Base-by-base conservation (phyloP, 2,797 vertebrate genomes). In the Eulemur mongoz region DNA sequence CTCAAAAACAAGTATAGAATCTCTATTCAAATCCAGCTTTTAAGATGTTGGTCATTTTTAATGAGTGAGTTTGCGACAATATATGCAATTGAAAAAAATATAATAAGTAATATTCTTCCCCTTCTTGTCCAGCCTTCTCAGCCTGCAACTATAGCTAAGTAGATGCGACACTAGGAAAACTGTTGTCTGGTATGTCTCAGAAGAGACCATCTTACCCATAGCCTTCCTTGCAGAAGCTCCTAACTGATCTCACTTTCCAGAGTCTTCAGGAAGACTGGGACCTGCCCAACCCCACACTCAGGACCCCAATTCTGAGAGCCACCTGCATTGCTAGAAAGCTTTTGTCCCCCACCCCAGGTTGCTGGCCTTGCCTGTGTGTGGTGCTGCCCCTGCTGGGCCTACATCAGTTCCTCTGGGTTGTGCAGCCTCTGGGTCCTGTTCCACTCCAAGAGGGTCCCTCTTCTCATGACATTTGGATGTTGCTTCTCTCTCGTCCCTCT, bases 1-100 rank as follows among this genome's bases (percentile, higher is more conserved):
- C 48, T 93, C 72, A 93, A 84, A 92, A 96, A 75, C 32, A 86
- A 81, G 63, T 35, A 54, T 7, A 91, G 13, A 72, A 8, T 27
- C 72, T 95, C 6, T 30, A 32, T 78, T 91, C 70, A 45, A 76
- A 85, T 76, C 61, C 38, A 86, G 50, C 13, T 78, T 52, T 94
- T 82, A 48, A 35, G 67, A 50, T 59, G 50, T n/a, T 89, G 43
- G 7, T 78, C 25, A 52, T 90, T 88, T 78, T 73, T 30, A 78
- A 32, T 79, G 43, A 76, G 45, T 50, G 18, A 91, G n/a, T 93
- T 81, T 72, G 57, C 81, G 35, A 30, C 13, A 80, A 30, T 70
- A 22, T 59, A 45, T 72, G n/a, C 67, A 94, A 40, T n/a, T 18
- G 3, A 73, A 50, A 73, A 80, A 38, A 35, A 57, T 63, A 30